Percentiles rank a stretch among this genome's conserved stretches.
Conservation (phyloP, 2,888 invertebrate species). For the Acanthosepion pharaonis region DNA sequence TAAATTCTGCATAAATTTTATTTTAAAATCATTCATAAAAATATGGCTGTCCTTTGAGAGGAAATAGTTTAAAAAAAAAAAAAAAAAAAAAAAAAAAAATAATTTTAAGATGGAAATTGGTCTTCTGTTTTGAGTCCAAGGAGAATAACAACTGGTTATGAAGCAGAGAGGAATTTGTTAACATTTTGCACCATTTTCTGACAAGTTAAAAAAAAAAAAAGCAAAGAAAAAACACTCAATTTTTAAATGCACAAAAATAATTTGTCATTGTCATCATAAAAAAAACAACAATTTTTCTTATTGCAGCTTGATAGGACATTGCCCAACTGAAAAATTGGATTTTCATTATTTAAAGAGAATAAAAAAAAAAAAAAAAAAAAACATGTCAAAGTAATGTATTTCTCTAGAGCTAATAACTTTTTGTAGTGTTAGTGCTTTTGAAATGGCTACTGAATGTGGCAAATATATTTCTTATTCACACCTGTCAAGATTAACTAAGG, state of each 20-base stretch:
- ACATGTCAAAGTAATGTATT: background rate
- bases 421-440: background rate
- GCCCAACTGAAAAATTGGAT: background rate
- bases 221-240: background rate
- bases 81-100: too few relatives aligned
- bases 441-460: background rate
- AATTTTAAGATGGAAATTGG: too few relatives aligned
- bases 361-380: background rate
- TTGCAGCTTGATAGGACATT: background rate
- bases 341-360: background rate
- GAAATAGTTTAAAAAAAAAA: too few relatives aligned
- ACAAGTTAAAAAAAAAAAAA: background rate
- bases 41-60: too few relatives aligned
- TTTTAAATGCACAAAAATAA: background rate
- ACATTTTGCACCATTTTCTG: too few relatives aligned
- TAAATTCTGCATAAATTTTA: too few relatives aligned
- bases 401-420: background rate
- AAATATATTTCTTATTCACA: background rate
- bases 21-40: too few relatives aligned
- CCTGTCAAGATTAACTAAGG: background rate
- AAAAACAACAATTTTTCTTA: background rate
- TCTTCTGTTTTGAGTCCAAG: too few relatives aligned
- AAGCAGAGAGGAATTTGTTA: too few relatives aligned
- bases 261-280: background rate
- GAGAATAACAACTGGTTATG: too few relatives aligned